Evolutionary conservation across 1,140 invertebrate species (phyloP).

Genomic region (Melipona quadrifasciata): DNA sequence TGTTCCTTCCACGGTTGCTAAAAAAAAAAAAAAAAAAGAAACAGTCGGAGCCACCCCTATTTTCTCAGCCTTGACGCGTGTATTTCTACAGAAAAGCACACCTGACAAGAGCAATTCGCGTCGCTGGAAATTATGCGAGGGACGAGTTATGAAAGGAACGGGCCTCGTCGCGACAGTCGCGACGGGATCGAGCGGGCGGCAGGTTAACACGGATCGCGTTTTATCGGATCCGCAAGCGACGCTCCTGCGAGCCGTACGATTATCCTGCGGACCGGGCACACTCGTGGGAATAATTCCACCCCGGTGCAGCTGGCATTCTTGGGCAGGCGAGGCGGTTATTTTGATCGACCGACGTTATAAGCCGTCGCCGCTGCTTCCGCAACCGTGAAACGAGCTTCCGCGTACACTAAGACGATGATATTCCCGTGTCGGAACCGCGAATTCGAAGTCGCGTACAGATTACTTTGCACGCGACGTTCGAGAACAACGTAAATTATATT

Average conservation of each 20-base stretch:
- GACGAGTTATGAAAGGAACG: conserved; percentile 25
- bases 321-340: conserved; percentile 56
- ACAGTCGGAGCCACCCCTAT: background rate
- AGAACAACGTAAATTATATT: conserved; percentile 39
- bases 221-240: conserved; percentile 61
- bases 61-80: background rate
- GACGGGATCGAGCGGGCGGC: conserved; percentile 59
- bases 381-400: conserved; percentile 68
- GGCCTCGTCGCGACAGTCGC: conserved; percentile 1
- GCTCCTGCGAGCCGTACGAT: conserved; percentile 68
- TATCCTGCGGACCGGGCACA: conserved; percentile 72
- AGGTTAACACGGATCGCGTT: conserved; percentile 71
- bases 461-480: conserved; percentile 21
- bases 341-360: conserved; percentile 63
- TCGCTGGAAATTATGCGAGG: conserved; percentile 42
- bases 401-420: conserved; percentile 62
- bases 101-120: background rate
- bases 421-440: conserved; percentile 31
- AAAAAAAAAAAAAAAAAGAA: too few species aligned
- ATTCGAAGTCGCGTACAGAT: conserved; percentile 37
- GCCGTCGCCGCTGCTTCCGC: conserved; percentile 57
- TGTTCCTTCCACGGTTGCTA: background rate
- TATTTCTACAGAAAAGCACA: background rate
- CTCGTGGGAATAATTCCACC: conserved; percentile 69
- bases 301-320: conserved; percentile 55